Evolutionary conservation across 2,113 vertebrate genomes (phyloP).

Genomic region (Dasypus novemcinctus): DNA sequence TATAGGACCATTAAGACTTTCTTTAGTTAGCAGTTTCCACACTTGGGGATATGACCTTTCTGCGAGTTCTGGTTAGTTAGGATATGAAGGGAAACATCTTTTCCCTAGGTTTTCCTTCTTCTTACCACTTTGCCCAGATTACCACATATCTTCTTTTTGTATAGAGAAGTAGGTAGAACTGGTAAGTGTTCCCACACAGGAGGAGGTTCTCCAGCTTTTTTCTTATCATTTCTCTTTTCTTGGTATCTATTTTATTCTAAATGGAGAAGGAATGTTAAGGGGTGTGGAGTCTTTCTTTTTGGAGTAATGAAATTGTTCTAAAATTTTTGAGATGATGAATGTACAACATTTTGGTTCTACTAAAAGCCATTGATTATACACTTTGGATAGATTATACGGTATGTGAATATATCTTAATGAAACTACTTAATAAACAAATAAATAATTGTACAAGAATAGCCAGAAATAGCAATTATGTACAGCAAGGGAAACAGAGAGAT

Average conservation of each 20-base stretch:
- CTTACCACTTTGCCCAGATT: neutral
- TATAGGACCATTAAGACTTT: neutral
- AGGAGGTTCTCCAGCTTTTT: neutral
- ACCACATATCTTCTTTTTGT: neutral
- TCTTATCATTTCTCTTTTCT: neutral
- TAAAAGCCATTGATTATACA: too few species aligned
- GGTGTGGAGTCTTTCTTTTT: too few species aligned
- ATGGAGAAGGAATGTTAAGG: too few species aligned
- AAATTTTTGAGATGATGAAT: too few species aligned
- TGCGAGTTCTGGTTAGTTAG: neutral
- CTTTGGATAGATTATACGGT: too few species aligned
- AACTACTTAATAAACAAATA: too few species aligned
- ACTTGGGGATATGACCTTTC: neutral
- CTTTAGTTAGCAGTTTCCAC: neutral
- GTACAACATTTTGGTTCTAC: too few species aligned
- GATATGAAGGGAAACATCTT: neutral
- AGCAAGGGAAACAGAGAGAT: too few species aligned
- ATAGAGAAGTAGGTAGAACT: neutral
- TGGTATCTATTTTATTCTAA: neutral
- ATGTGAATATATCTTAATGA: too few species aligned
- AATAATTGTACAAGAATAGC: too few species aligned
- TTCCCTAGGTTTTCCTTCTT: neutral
- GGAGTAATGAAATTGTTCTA: too few species aligned
- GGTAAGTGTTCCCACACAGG: fast-evolving
- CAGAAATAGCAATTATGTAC: too few species aligned